These are phyloP conservation scores for Saguinus imperator DNA, from an alignment of 2,113 vertebrate genomes.

Conservation along the genomic window DNA sequence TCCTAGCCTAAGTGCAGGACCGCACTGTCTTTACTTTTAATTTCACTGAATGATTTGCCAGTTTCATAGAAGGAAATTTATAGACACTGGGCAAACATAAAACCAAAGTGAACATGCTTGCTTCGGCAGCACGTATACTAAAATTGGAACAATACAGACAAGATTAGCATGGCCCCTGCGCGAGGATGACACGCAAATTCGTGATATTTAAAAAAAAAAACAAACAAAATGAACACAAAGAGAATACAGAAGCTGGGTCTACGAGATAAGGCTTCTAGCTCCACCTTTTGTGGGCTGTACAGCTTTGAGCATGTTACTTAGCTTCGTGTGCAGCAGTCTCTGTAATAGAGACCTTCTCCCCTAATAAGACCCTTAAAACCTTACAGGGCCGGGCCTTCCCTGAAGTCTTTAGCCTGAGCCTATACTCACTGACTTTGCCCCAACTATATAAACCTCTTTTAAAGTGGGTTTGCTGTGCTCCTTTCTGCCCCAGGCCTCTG, in stretches of 20 bases:
- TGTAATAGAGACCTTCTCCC: background rate
- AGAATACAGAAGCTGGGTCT: background rate
- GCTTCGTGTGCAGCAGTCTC: background rate
- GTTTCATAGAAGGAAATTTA: background rate
- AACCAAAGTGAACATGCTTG: background rate
- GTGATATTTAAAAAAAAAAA: too few relatives aligned
- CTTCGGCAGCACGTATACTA: too few relatives aligned
- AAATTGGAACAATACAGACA: too few relatives aligned
- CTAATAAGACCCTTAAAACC: background rate
- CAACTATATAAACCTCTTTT: background rate
- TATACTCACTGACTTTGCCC: background rate
- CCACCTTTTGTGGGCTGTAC: background rate
- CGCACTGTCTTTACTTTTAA: conserved; percentile 1
- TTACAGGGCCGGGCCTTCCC: background rate
- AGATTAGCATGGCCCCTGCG: too few relatives aligned
- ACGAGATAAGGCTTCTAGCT: background rate
- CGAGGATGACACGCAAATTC: too few relatives aligned
- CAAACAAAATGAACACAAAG: background rate
- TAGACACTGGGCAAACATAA: conserved; percentile 20
- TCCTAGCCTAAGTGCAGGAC: background rate
- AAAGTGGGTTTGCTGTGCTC: background rate
- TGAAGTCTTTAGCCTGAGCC: background rate
- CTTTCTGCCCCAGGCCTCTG: background rate
- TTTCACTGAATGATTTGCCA: background rate
- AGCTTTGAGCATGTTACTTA: background rate